Conservation (phyloP, 2,888 invertebrate genomes). For the Lysandra coridon region DNA sequence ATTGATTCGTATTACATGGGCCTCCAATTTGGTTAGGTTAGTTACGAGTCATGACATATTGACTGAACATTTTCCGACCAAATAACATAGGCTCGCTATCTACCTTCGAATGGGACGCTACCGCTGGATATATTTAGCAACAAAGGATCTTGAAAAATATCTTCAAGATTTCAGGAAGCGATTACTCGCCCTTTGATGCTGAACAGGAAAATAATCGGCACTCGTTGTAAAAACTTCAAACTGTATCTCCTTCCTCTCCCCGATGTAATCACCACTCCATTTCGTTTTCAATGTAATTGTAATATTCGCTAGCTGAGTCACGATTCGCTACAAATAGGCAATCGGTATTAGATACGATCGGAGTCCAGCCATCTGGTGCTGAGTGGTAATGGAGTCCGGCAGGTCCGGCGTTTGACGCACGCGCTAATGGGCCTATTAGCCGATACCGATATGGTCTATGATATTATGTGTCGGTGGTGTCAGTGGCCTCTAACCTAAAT, state of each 20-base stretch:
- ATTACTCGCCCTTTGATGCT: background rate
- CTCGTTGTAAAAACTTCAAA: background rate
- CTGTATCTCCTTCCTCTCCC: background rate
- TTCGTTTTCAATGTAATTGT: background rate
- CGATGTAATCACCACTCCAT: background rate
- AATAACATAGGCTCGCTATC: background rate
- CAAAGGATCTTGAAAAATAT: background rate
- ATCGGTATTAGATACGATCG: background rate
- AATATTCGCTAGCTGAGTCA: conserved; percentile 2
- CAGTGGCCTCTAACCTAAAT: conserved; percentile 6
- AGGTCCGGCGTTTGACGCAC: background rate
- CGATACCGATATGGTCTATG: conserved; percentile 1
- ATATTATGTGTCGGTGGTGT: background rate
- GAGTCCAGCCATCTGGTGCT: background rate
- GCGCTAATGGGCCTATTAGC: conserved; percentile 8
- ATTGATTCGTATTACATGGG: background rate
- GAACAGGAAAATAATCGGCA: background rate
- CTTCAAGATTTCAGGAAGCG: background rate
- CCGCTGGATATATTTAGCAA: background rate
- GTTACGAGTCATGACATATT: background rate
- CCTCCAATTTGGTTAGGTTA: background rate
- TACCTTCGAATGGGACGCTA: background rate
- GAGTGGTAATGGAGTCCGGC: background rate
- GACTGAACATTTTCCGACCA: background rate
- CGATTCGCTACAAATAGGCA: background rate